Evolutionary conservation across 2,888 invertebrate genomes (phyloP), one percentile per base, ranked within the genome.

Genomic region (Notocelia uddmanniana): DNA sequence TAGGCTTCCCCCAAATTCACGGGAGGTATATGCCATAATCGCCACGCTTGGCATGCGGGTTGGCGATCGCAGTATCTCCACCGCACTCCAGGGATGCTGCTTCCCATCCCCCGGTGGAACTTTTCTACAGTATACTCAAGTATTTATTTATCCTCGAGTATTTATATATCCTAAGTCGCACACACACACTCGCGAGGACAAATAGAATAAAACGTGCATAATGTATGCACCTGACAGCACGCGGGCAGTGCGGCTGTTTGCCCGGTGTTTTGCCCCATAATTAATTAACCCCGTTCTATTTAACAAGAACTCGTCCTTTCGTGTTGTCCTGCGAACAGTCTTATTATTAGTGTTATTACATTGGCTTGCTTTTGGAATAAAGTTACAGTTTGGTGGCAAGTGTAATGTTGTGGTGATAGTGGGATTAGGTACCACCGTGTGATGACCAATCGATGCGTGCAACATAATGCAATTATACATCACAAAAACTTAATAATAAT

Each of bases 171-270:
- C 54, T 34, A 23, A 64, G 64, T 21, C 64, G 37, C 31, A 37
- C 50, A 52, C 50, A 19, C 63, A 15, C 34, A 23, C 13, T 34
- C 31, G n/a, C 18, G 18, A 54, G 19, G 31, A 34, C 21, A 64
- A 67, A 67, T 48, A 55, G 45, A 60, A 69, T 26, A 60, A 71
- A 67, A 58, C 19, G 26, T 54, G 58, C 21, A 57, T 54, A 71
- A 71, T 60, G 37, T 66, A 66, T 70, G 70, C 64, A 70, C 70
- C 70, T 66, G 59, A 66, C 52, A 34, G 50, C 64, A 58, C 58
- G 70, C 10, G 50, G 41, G 50, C 52, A 64, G 64, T 45, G 62
- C 66, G 59, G 52, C 66, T 66, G 59, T 52, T 48, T 54, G 52
- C 70, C 66, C 66, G 58, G 59, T 37, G 64, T 66, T 70, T 55